Conservation (phyloP, 2,113 vertebrate genomes). For the Perca fluviatilis region DNA sequence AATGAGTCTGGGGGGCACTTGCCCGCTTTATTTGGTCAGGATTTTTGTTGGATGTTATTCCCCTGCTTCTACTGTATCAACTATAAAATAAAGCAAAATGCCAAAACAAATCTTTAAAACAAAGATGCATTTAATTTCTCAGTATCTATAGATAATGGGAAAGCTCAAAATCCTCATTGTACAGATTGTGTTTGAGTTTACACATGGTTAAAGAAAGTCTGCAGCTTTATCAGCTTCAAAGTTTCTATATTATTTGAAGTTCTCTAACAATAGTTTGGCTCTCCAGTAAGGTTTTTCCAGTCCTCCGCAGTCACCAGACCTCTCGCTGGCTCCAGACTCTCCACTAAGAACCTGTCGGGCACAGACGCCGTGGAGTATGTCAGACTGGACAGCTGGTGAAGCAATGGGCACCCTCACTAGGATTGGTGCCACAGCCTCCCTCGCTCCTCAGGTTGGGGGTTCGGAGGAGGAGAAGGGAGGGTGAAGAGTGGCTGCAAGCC, state of each 20-base stretch:
- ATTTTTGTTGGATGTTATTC: neutral
- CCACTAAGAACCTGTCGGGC: constrained; percentile 50
- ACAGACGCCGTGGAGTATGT: constrained; percentile 52
- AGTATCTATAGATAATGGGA: neutral
- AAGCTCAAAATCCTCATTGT: neutral
- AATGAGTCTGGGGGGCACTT: neutral
- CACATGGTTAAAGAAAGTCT: neutral
- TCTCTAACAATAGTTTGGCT: constrained; percentile 28
- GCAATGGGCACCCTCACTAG: constrained; percentile 58
- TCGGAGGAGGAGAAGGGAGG: neutral
- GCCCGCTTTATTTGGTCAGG: no score
- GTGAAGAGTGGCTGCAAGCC: constrained; percentile 44
- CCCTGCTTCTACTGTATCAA: no score
- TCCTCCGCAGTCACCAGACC: constrained; percentile 30
- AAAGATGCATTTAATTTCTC: neutral
- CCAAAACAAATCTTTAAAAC: neutral
- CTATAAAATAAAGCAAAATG: neutral
- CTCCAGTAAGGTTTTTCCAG: constrained; percentile 9
- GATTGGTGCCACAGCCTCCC: constrained; percentile 53
- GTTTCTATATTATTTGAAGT: constrained; percentile 34
- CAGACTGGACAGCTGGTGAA: constrained; percentile 73
- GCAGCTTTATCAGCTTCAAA: constrained; percentile 11
- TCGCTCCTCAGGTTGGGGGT: constrained; percentile 56
- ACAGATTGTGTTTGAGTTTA: neutral
- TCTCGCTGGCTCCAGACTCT: constrained; percentile 47